A percentile compares a stretch with the other conserved stretches of the same genome.
These are phyloP conservation scores for Ichneumoninae sp. DNA, from an alignment of 2,888 invertebrate species.

Conservation along the genomic window DNA sequence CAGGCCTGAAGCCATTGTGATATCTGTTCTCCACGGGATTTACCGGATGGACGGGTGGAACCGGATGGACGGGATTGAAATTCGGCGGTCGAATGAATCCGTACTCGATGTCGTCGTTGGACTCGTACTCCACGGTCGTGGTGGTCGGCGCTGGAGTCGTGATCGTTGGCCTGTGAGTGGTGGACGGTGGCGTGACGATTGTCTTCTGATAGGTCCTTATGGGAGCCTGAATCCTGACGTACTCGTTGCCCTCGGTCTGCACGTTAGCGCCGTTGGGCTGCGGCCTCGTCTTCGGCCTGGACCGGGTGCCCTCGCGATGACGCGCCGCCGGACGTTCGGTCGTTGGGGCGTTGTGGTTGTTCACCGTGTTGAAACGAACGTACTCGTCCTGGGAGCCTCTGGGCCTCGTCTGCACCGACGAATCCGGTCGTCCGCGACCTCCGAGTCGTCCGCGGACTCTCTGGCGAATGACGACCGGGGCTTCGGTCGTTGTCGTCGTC, in stretches of 20 bases:
- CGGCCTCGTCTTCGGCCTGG: constrained; percentile 71
- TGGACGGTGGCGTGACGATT: constrained; percentile 68
- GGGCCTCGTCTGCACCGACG: constrained; percentile 79
- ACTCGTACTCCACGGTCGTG: constrained; percentile 74
- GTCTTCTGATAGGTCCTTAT: constrained; percentile 66
- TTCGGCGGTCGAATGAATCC: constrained; percentile 85
- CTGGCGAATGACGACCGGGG: constrained; percentile 78
- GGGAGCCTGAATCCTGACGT: constrained; percentile 78
- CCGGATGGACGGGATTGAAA: constrained; percentile 74
- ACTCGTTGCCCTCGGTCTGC: constrained; percentile 80
- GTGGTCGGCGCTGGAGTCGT: constrained; percentile 73
- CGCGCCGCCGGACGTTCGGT: constrained; percentile 60
- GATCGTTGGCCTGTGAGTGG: constrained; percentile 62
- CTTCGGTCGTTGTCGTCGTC: constrained; percentile 73
- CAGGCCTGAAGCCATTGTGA: constrained; percentile 70
- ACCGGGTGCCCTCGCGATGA: constrained; percentile 61
- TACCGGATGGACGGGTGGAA: constrained; percentile 43
- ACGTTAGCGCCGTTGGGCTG: constrained; percentile 74
- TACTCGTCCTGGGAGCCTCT: constrained; percentile 80
- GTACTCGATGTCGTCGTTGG: constrained; percentile 83
- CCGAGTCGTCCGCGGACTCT: constrained; percentile 76
- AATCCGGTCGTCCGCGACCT: constrained; percentile 76
- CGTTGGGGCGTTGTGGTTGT: constrained; percentile 70
- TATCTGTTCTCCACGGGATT: constrained; percentile 68
- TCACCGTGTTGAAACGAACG: constrained; percentile 81